phyloP scores from a whole-genome alignment of 2,888 invertebrate species.

The Lordiphosa fenestrarum region DNA sequence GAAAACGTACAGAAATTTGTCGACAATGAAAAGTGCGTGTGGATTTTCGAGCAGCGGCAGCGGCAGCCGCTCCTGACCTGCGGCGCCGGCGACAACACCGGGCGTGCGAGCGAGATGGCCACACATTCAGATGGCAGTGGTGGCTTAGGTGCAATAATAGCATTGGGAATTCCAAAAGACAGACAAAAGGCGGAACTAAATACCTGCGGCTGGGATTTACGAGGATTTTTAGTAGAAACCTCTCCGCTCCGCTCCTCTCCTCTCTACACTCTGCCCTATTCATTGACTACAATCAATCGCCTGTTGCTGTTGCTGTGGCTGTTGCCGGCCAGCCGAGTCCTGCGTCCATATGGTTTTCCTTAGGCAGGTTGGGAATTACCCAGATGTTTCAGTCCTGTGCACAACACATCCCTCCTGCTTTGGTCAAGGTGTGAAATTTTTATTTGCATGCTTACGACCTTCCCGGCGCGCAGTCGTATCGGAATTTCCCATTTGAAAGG shows the following conservation, averaged over 20 bases:
- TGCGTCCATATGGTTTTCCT: conserved; percentile 31
- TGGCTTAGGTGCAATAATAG: conserved; percentile 74
- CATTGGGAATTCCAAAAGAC: conserved; percentile 70
- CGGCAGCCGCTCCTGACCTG: conserved; percentile 52
- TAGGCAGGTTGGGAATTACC: conserved; percentile 52
- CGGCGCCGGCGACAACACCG: conserved; percentile 65
- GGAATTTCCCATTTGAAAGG: conserved; percentile 71
- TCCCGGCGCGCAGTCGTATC: conserved; percentile 17
- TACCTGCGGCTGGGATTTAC: conserved; percentile 74
- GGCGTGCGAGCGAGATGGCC: conserved; percentile 20
- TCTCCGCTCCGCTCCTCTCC: background rate
- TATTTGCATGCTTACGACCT: conserved; percentile 66
- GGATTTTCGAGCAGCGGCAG: conserved; percentile 44
- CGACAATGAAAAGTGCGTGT: conserved; percentile 49
- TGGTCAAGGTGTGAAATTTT: conserved; percentile 68
- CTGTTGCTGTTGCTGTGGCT: conserved; percentile 5
- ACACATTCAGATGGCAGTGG: conserved; percentile 27
- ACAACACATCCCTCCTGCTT: conserved; percentile 1
- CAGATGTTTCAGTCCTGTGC: conserved; percentile 36
- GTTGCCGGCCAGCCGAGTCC: conserved; percentile 8
- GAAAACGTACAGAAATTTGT: conserved; percentile 19
- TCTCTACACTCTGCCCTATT: conserved; percentile 1
- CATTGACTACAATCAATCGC: conserved; percentile 49
- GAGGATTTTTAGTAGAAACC: conserved; percentile 47
- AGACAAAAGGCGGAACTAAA: conserved; percentile 74